A percentile compares a stretch with the other conserved stretches of the same genome.
Conservation (phyloP, 2,888 invertebrate genomes). For the Plebejus argus region DNA sequence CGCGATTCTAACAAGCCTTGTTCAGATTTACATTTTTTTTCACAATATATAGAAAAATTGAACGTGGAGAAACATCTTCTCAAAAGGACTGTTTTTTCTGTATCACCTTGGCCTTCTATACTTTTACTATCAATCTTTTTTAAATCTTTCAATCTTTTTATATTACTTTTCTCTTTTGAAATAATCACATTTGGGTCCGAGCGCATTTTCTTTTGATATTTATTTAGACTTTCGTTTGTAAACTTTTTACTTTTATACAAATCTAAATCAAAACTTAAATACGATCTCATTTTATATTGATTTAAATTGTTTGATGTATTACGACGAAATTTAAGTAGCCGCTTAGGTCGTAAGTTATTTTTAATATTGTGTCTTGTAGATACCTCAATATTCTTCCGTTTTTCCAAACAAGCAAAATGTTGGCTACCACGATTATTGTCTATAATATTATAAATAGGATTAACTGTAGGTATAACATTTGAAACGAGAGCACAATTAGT, state of each 20-base stretch:
- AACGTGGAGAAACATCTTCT: constrained; percentile 34
- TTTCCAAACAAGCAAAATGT: not conserved
- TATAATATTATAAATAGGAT: not conserved
- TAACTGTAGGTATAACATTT: not conserved
- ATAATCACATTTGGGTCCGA: not conserved
- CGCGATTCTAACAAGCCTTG: not conserved
- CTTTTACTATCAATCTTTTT: not conserved
- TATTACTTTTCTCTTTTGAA: not conserved
- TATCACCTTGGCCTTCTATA: constrained; percentile 5
- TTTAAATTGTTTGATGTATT: not conserved
- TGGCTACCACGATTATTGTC: not conserved
- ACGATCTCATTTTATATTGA: constrained; percentile 39
- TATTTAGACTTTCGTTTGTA: not conserved
- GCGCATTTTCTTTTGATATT: not conserved
- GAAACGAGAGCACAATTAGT: not conserved
- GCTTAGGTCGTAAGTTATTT: not conserved
- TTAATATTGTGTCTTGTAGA: not conserved
- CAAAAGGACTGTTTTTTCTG: constrained; percentile 10
- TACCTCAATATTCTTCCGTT: not conserved
- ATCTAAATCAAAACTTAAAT: constrained; percentile 45
- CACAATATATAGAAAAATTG: constrained; percentile 26
- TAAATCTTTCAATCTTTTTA: not conserved
- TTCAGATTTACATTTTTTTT: constrained; percentile 31
- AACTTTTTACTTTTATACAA: constrained; percentile 40
- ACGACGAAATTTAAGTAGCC: not conserved